Evolutionary conservation across 1,140 invertebrate species (phyloP), one percentile per base, ranked within the genome.

Genomic region (Euglossa dilemma): DNA sequence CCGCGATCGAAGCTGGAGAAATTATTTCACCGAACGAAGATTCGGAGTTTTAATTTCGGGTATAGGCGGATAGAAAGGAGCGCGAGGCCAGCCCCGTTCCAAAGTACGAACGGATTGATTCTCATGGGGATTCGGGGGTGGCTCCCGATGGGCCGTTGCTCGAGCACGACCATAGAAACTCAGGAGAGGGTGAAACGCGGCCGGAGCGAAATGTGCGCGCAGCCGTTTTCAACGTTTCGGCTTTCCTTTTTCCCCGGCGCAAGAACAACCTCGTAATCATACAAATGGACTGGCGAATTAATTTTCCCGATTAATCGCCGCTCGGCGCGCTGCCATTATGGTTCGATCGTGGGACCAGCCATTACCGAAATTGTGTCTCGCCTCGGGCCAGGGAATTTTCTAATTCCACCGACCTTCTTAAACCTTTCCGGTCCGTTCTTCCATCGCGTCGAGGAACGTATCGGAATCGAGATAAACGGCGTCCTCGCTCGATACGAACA

Each of bases 61-160:
- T 47, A 78, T n/a, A 70, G 7, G 4, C 36, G 25, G n/a, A 20
- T 45, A 43, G 8, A 59, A 12, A 25, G n/a, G 7, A 43, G 23
- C 43, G n/a, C 25, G 20, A 71, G 43, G 7, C 12, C 12, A 36
- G 43, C 52, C 52, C 45, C 18, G 52, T 25, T 47, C 8, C 63
- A 36, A 76, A 59, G 28, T 59, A 76, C 74, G 57, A 83, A 70
- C 70, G 50, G 81, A 83, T 83, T 71, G 66, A 78, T 83, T 78
- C 57, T 47, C 75, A 54, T 52, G 75, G 81, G 81, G 47, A 25
- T 36, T 50, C 18, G 12, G n/a, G n/a, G 73, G 47, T 45, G 14
- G 72, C 23, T 77, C 50, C 64, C 73, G 43, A 43, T 45, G 66
- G 74, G 47, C 5, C 45, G 61, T 67, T 75, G 43, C 63, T 56